Conservation (phyloP, 2,888 invertebrate species). For the Gortyna flavago region DNA sequence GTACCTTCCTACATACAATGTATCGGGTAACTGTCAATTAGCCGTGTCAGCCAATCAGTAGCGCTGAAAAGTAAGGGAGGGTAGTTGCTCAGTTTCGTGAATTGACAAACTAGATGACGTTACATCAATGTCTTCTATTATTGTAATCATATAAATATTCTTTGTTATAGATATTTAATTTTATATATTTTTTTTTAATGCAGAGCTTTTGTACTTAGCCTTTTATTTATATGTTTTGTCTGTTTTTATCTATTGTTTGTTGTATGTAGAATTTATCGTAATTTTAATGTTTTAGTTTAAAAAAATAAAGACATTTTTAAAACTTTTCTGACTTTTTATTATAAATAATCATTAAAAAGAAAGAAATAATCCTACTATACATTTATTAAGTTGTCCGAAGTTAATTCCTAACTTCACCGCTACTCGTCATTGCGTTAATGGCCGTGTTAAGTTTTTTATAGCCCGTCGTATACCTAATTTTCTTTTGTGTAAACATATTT, state of each 20-base stretch:
- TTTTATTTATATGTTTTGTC: background rate
- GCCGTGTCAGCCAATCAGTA: conserved; percentile 29
- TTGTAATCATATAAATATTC: too few relatives aligned
- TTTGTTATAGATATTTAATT: background rate
- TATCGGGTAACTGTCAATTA: conserved; percentile 38
- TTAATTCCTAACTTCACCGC: conserved; percentile 25
- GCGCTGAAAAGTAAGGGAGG: background rate
- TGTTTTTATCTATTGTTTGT: background rate
- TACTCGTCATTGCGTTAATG: conserved; percentile 22
- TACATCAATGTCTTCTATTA: conserved; percentile 3
- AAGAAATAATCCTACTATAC: background rate
- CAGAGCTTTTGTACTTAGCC: background rate
- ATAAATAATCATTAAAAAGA: background rate
- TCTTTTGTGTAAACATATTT: conserved; percentile 21
- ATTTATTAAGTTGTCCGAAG: background rate
- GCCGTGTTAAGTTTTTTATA: conserved; percentile 12
- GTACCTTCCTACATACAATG: background rate
- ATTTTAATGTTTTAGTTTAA: background rate
- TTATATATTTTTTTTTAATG: background rate
- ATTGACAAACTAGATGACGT: conserved; percentile 3
- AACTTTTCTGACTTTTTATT: conserved; percentile 4
- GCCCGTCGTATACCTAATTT: conserved; percentile 6
- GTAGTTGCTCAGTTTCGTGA: background rate
- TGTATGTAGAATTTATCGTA: background rate
- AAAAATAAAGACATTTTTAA: background rate